phyloP scores from a whole-genome alignment of 1,140 invertebrate genomes.

The Chlorops oryzae region DNA sequence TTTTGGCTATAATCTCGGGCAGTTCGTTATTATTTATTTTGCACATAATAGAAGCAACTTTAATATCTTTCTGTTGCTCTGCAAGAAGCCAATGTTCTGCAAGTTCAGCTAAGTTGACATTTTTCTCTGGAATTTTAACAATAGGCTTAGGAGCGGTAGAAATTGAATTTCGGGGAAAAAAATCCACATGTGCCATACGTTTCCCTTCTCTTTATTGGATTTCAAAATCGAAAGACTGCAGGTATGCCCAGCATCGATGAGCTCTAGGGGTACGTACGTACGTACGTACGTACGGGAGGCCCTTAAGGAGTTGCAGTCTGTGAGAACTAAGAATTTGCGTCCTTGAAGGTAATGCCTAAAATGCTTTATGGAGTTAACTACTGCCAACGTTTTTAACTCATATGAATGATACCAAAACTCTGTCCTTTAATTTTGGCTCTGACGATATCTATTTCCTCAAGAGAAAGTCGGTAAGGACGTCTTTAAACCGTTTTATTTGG shows the following conservation, averaged over 20 bases:
- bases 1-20: slow-evolving; percentile 15
- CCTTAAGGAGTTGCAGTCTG: slow-evolving; percentile 19
- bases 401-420: slow-evolving; percentile 31
- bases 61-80: slow-evolving; percentile 11
- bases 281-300: slow-evolving; percentile 31
- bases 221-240: slow-evolving; percentile 32
- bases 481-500: slow-evolving; percentile 9
- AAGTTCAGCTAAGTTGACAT: slow-evolving; percentile 14
- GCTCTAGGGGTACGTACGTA: slow-evolving; percentile 35
- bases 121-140: slow-evolving; percentile 1
- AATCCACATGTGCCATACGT: slow-evolving; percentile 30
- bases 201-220: slow-evolving; percentile 20
- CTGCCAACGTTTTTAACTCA: slow-evolving; percentile 31
- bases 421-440: slow-evolving; percentile 20
- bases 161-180: slow-evolving; percentile 23
- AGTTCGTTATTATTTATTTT: slow-evolving; percentile 4
- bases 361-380: slow-evolving; percentile 25
- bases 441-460: slow-evolving; percentile 13
- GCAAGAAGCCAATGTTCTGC: slow-evolving; percentile 15
- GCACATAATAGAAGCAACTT: slow-evolving; percentile 8
- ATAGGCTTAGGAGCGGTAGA: too few relatives aligned
- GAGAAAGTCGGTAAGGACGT: slow-evolving; percentile 1
- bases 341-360: slow-evolving; percentile 35
- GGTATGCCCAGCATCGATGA: slow-evolving; percentile 35
- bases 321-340: slow-evolving; percentile 26